A percentile compares a stretch with the other conserved stretches of the same genome.
Evolutionary conservation across 2,888 invertebrate species (phyloP).

Genomic region (Clostera curtula): DNA sequence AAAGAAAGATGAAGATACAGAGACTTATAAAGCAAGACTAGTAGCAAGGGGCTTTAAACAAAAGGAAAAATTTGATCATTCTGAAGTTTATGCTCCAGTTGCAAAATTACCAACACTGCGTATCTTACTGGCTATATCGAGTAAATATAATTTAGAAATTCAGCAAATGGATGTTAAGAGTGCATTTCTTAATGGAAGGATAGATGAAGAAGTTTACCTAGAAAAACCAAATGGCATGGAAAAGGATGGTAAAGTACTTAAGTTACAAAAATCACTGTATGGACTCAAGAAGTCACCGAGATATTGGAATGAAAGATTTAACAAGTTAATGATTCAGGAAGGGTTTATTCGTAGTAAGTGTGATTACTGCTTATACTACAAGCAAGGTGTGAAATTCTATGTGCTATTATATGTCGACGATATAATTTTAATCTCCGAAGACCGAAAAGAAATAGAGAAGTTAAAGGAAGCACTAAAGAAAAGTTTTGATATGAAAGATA

Average conservation of each 20-base stretch:
- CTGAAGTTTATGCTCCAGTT: constrained; percentile 15
- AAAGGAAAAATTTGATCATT: constrained; percentile 2
- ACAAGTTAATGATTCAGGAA: too few species aligned
- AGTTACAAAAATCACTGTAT: too few species aligned
- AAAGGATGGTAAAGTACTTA: not conserved
- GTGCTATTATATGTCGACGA: too few species aligned
- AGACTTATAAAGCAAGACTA: constrained; percentile 17
- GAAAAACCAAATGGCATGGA: constrained; percentile 11
- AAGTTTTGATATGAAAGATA: too few species aligned
- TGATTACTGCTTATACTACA: too few species aligned
- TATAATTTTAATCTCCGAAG: too few species aligned
- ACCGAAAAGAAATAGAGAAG: too few species aligned
- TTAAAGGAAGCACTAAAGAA: too few species aligned
- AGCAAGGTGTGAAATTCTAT: too few species aligned
- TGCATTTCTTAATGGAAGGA: constrained; percentile 18
- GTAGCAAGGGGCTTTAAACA: constrained; percentile 16
- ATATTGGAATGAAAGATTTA: too few species aligned
- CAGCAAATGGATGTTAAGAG: constrained; percentile 1
- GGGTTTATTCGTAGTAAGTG: too few species aligned
- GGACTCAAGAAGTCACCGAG: too few species aligned
- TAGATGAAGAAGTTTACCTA: constrained; percentile 16
- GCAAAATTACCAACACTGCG: constrained; percentile 13
- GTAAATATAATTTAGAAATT: constrained; percentile 1
- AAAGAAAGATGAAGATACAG: constrained; percentile 5
- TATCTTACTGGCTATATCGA: constrained; percentile 8